Evolutionary conservation across 2,888 invertebrate species (phyloP).

Genomic region (Tetranychus piercei): DNA sequence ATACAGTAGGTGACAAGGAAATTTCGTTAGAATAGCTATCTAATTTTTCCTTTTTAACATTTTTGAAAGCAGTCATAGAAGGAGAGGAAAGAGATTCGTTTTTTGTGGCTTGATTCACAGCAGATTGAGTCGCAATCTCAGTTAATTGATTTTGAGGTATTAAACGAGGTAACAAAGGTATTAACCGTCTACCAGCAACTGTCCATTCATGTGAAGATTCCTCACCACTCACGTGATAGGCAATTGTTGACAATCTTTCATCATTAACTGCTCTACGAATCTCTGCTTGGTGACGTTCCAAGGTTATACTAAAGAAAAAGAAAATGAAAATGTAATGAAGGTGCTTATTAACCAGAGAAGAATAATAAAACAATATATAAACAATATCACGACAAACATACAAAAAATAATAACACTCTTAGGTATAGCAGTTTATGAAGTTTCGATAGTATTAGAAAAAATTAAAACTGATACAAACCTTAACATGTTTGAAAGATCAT

Average conservation of each 20-base stretch:
- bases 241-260: slow-evolving; percentile 67
- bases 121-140: slow-evolving; percentile 59
- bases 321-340: slow-evolving; percentile 11
- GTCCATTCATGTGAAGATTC: slow-evolving; percentile 53
- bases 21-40: neutral
- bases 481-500: slow-evolving; percentile 38
- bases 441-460: too few species aligned
- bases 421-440: too few species aligned
- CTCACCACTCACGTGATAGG: slow-evolving; percentile 37
- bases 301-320: slow-evolving; percentile 50
- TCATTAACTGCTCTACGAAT: slow-evolving; percentile 76
- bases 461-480: too few species aligned
- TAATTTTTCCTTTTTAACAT: neutral
- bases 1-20: neutral
- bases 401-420: neutral
- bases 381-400: neutral
- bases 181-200: slow-evolving; percentile 61
- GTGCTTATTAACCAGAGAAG: neutral
- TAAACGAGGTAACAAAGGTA: slow-evolving; percentile 64
- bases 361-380: slow-evolving; percentile 12
- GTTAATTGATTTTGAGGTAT: slow-evolving; percentile 66
- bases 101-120: slow-evolving; percentile 44
- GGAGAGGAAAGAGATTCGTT: slow-evolving; percentile 34
- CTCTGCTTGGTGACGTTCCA: slow-evolving; percentile 78
- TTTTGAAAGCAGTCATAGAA: neutral